A percentile compares a stretch with the other conserved stretches of the same genome.
Evolutionary conservation across 2,113 vertebrate species (phyloP).

Genomic region (Rissa tridactyla): DNA sequence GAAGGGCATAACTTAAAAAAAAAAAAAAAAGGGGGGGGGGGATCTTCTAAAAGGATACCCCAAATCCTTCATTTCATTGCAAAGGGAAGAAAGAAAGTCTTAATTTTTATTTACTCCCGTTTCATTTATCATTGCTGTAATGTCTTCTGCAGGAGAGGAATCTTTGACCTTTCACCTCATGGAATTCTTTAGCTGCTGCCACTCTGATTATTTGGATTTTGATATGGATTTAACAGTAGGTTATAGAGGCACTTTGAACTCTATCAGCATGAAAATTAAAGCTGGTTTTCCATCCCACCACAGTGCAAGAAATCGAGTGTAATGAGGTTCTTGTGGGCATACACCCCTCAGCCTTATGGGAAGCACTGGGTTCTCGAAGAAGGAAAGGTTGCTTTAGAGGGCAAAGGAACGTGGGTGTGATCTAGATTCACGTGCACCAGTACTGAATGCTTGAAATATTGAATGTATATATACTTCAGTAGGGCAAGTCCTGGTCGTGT

Average conservation of each 20-base stretch:
- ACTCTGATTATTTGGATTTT: constrained; percentile 1
- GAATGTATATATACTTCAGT: neutral
- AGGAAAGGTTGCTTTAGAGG: neutral
- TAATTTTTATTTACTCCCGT: neutral
- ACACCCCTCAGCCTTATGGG: neutral
- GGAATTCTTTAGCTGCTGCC: constrained; percentile 12
- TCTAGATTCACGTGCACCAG: neutral
- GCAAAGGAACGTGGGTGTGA: neutral
- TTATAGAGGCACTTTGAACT: constrained; percentile 9
- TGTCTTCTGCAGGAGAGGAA: constrained; percentile 17
- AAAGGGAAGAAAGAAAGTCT: neutral
- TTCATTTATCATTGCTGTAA: neutral
- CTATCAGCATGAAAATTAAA: neutral
- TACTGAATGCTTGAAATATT: neutral
- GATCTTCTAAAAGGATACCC: neutral
- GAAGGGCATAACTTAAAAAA: neutral
- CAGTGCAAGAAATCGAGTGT: neutral
- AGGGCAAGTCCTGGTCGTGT: neutral
- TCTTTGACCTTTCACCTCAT: constrained; percentile 7
- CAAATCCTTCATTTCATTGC: neutral
- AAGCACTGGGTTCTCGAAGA: neutral
- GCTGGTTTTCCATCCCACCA: neutral
- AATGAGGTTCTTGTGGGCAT: neutral
- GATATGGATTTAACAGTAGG: neutral
- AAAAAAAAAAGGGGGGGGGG: neutral